Conservation (phyloP, 2,888 invertebrate species). For the Cataglyphis albicans region DNA sequence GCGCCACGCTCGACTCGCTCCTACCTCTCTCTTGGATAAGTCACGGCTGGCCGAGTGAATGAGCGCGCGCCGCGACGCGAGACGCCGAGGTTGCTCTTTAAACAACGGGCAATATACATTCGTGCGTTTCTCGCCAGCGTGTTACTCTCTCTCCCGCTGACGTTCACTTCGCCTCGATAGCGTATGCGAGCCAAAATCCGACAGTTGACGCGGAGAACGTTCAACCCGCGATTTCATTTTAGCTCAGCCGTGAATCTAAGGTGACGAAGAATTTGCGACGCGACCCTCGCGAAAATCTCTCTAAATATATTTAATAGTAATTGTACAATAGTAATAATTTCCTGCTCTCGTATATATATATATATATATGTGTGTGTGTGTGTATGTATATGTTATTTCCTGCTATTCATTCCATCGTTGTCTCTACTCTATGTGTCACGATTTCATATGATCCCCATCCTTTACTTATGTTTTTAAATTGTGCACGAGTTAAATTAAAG, state of each 20-base stretch:
- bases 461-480: too few relatives aligned
- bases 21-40: slow-evolving; percentile 8
- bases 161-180: not conserved
- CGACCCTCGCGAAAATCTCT: slow-evolving; percentile 6
- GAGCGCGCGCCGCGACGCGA: slow-evolving; percentile 15
- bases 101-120: slow-evolving; percentile 28
- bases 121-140: not conserved
- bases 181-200: not conserved
- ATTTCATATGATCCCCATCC: not conserved
- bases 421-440: not conserved
- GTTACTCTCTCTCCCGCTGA: not conserved
- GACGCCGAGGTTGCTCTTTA: slow-evolving; percentile 48
- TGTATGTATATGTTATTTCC: not conserved
- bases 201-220: slow-evolving; percentile 4
- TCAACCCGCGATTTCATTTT: not conserved
- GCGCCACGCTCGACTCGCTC: slow-evolving; percentile 7
- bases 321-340: slow-evolving; percentile 42
- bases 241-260: too few relatives aligned
- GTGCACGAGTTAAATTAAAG: not conserved
- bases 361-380: not conserved
- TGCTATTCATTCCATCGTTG: not conserved
- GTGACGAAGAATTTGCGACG: not conserved
- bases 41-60: slow-evolving; percentile 44
- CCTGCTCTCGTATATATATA: slow-evolving; percentile 2
- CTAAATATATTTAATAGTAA: slow-evolving; percentile 19